A percentile compares a stretch with the other conserved stretches of the same genome.
Conservation (phyloP, 2,797 vertebrate genomes). For the Arrhamphus sclerolepis region DNA sequence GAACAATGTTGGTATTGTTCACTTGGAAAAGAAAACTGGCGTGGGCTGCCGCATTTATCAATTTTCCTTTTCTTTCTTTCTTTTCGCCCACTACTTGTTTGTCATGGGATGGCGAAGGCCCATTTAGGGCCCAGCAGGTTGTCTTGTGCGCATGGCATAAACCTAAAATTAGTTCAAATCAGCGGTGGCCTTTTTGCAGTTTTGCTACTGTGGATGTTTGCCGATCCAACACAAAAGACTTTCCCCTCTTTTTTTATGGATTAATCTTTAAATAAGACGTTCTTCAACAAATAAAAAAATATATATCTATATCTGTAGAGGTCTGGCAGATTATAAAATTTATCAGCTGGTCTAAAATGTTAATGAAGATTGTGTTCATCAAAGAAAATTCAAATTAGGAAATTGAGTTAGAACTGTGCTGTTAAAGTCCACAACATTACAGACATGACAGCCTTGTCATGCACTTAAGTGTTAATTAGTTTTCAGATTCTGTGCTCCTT, state of each 20-base stretch:
- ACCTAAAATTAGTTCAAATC: constrained; percentile 83
- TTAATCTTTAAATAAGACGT: constrained; percentile 20
- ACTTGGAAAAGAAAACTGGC: constrained; percentile 82
- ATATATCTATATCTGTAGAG: neutral
- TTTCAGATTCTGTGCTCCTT: constrained; percentile 55
- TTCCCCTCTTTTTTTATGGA: neutral
- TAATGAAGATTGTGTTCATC: neutral
- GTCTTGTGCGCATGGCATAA: constrained; percentile 71
- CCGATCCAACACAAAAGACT: constrained; percentile 51
- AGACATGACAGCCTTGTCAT: constrained; percentile 61
- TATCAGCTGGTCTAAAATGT: neutral
- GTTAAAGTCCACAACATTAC: constrained; percentile 47
- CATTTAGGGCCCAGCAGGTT: constrained; percentile 82
- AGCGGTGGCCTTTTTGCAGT: constrained; percentile 66
- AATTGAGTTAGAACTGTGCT: constrained; percentile 32
- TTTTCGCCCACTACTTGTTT: constrained; percentile 82
- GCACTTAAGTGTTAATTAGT: constrained; percentile 77
- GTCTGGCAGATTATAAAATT: neutral
- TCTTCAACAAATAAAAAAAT: no score
- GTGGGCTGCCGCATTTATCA: constrained; percentile 79
- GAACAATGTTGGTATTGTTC: constrained; percentile 87
- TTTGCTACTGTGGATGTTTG: constrained; percentile 65
- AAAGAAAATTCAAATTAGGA: constrained; percentile 24
- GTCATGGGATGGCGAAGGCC: constrained; percentile 77
- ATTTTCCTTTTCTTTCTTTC: constrained; percentile 77